Evolutionary conservation across 2,797 vertebrate genomes (phyloP), one percentile per base, ranked within the genome.

Genomic region (Xenopus petersii): DNA sequence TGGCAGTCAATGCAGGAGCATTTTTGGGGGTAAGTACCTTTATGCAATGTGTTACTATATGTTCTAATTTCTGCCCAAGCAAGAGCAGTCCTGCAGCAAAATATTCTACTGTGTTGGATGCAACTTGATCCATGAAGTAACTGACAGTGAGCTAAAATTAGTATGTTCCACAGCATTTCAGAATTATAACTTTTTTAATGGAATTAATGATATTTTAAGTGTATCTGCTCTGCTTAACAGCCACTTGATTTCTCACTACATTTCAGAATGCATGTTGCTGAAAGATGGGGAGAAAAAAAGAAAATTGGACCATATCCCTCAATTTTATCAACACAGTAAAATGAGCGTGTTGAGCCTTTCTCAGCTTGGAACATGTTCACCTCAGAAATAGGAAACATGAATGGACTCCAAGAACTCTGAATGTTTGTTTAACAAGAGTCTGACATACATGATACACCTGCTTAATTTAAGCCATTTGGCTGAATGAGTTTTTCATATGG

Each of bases 371-470:
- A 46, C 47, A 15, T 51, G 1, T 67, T 72, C 47, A 30, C 64
- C 75, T 71, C 26, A 42, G 54, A 71, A 76, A 71, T 60, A n/a
- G 26, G 56, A 66, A 76, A 66, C 51, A 21, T 16, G 26, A 49
- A 36, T 26, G 63, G 21, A 46, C 26, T 76, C 74, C 62, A 71
- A 71, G 63, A 70, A 49, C 33, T 65, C 51, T 12, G 5, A 33
- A 21, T 67, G 63, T 76, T 71, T 71, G 63, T 58, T 66, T 76
- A 61, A 71, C 51, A 61, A 13, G 54, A 48, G 54, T 16, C 64
- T 71, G 68, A 76, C 56, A 61, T 60, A 48, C 30, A 56, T 17
- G 30, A 77, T 77, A 4, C 75, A 77, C 75, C 75, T 77, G 75
- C 69, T 60, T 72, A 21, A 63, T 67, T 24, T 17, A 46, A 67